Conservation (phyloP, 2,797 vertebrate species). For the Gallinago stenura region DNA sequence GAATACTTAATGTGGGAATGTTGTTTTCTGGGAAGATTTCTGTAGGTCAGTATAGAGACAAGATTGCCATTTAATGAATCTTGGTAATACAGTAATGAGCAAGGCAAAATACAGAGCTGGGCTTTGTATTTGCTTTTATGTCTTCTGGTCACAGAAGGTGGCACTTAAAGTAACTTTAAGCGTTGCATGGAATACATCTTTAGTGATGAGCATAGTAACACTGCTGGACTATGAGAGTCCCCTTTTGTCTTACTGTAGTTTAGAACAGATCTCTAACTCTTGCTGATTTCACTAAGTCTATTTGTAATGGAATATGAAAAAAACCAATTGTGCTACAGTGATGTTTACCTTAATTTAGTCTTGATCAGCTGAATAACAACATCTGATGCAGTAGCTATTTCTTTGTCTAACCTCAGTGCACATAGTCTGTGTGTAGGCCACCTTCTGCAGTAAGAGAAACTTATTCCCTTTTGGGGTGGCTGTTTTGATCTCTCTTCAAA, state of each 20-base stretch:
- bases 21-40: background rate
- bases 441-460: background rate
- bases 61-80: background rate
- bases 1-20: background rate
- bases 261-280: background rate
- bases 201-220: background rate
- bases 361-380: background rate
- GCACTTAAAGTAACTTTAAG: background rate
- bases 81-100: background rate
- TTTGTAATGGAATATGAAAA: background rate
- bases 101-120: background rate
- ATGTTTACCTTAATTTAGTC: background rate
- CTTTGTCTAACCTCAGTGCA: background rate
- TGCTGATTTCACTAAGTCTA: background rate
- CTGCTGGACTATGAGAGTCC: background rate
- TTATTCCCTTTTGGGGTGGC: background rate
- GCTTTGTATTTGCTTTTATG: background rate
- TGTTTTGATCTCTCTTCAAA: background rate
- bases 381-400: background rate
- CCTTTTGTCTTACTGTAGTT: background rate
- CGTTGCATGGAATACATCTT: background rate
- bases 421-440: background rate
- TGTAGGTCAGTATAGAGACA: background rate
- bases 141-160: background rate
- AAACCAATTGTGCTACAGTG: background rate